Conservation (phyloP, 2,888 invertebrate genomes). For the Caenorhabditis macrosperma region DNA sequence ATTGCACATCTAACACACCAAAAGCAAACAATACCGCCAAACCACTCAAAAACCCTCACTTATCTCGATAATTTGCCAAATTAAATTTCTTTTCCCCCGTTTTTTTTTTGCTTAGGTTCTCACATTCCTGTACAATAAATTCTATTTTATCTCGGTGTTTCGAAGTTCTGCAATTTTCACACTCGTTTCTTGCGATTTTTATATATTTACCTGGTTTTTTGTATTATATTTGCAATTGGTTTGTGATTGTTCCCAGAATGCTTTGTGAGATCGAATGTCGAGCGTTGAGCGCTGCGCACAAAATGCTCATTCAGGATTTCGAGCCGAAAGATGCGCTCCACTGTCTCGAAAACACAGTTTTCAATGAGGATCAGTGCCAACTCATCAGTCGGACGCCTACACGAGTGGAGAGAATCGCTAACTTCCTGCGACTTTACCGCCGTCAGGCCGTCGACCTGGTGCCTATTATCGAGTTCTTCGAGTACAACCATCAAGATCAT, state of each 20-base stretch:
- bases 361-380: slow-evolving; percentile 48
- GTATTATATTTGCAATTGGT: no score
- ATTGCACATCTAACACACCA: no score
- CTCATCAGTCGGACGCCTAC: slow-evolving; percentile 33
- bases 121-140: slow-evolving; percentile 19
- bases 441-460: slow-evolving; percentile 39
- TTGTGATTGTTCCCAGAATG: no score
- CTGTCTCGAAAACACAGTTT: slow-evolving; percentile 37
- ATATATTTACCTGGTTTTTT: not conserved
- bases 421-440: slow-evolving; percentile 37
- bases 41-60: no score
- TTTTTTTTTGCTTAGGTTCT: not conserved
- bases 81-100: not conserved
- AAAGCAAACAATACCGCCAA: no score
- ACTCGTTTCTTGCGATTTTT: not conserved
- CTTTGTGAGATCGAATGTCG: slow-evolving; percentile 54
- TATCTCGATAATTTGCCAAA: slow-evolving; percentile 1
- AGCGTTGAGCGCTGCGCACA: slow-evolving; percentile 34
- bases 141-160: not conserved
- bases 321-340: slow-evolving; percentile 49
- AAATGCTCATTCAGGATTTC: slow-evolving; percentile 50
- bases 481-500: slow-evolving; percentile 42
- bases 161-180: not conserved
- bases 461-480: slow-evolving; percentile 40
- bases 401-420: slow-evolving; percentile 33